Evolutionary conservation across 2,113 vertebrate species (phyloP).

Genomic region (Eolophus roseicapilla): DNA sequence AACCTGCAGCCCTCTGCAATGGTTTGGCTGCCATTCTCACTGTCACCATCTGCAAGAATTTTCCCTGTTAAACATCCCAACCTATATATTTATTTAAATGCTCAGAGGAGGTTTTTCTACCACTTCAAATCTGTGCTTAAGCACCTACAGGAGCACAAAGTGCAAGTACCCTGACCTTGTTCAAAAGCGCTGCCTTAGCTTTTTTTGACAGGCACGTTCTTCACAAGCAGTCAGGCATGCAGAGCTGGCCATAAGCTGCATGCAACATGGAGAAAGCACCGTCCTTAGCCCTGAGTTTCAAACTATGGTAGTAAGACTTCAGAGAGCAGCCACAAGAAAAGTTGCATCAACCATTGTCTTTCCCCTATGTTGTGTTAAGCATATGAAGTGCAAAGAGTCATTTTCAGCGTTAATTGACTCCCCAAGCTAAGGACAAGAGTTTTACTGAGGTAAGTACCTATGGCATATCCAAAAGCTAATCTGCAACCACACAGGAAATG

Average conservation of each 20-base stretch:
- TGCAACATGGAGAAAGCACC: neutral
- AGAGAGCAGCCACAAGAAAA: neutral
- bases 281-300: neutral
- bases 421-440: neutral
- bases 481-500: neutral
- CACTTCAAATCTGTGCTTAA: neutral
- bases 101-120: neutral
- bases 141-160: neutral
- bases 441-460: neutral
- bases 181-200: neutral
- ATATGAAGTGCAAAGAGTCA: neutral
- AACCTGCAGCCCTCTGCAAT: neutral
- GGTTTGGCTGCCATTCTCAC: neutral
- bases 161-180: neutral
- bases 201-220: neutral
- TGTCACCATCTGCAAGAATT: neutral
- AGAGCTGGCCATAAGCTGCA: neutral
- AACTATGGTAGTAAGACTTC: neutral
- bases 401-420: neutral
- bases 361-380: too few species aligned
- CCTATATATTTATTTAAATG: neutral
- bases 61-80: neutral
- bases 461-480: neutral
- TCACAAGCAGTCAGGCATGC: neutral
- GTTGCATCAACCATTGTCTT: rapidly evolving